Conservation (phyloP, 2,113 vertebrate species). For the Dicentrarchus labrax region DNA sequence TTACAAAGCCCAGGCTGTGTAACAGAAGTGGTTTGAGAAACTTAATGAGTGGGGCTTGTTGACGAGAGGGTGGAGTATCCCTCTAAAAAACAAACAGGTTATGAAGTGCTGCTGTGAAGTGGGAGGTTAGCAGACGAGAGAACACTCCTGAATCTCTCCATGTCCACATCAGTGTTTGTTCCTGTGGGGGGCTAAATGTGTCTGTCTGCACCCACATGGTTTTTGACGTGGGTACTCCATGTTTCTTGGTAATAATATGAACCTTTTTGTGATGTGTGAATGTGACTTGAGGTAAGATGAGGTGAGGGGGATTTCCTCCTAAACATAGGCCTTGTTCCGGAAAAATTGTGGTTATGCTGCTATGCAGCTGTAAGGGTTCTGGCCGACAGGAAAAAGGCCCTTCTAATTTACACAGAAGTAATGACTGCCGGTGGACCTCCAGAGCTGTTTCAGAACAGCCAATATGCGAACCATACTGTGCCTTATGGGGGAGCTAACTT, state of each 20-base stretch:
- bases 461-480: no score
- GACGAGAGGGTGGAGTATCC: slow-evolving; percentile 31
- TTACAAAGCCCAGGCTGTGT: slow-evolving; percentile 12
- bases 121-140: slow-evolving; percentile 26
- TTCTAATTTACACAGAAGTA: not conserved
- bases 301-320: slow-evolving; percentile 19
- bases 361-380: not conserved
- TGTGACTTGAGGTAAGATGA: not conserved
- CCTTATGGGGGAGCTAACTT: no score
- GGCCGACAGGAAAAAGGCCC: not conserved
- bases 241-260: not conserved
- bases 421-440: not conserved
- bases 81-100: slow-evolving; percentile 52
- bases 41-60: slow-evolving; percentile 47
- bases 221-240: not conserved
- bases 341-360: not conserved
- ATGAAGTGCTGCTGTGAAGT: slow-evolving; percentile 33
- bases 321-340: not conserved
- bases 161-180: slow-evolving; percentile 13
- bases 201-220: not conserved
- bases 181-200: not conserved
- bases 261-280: not conserved
- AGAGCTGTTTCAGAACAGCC: no score
- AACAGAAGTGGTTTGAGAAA: slow-evolving; percentile 31
- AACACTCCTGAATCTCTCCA: not conserved